Conservation (phyloP, 2,113 vertebrate genomes). For the Nibea coibor region DNA sequence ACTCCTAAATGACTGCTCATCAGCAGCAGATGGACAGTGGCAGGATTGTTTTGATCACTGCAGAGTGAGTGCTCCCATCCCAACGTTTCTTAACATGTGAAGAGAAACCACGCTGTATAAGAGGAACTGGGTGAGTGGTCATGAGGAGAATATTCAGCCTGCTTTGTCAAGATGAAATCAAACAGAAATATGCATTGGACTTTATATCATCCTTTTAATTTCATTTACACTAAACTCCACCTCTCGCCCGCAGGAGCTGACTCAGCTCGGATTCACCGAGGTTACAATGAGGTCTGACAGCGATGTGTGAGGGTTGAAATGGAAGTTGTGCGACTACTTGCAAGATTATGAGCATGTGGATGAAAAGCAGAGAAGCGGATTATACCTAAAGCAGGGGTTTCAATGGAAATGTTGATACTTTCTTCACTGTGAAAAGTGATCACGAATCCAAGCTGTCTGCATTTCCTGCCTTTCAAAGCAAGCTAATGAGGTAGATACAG, state of each 20-base stretch:
- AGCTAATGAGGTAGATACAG: background rate
- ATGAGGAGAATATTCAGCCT: background rate
- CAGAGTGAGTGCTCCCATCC: background rate
- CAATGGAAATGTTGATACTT: too few species aligned
- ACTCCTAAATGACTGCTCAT: background rate
- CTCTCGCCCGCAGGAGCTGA: background rate
- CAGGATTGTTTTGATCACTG: background rate
- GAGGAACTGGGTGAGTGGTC: conserved; percentile 43
- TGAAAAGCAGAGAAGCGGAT: too few species aligned
- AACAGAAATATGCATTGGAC: background rate
- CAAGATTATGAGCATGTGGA: too few species aligned
- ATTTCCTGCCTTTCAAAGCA: background rate
- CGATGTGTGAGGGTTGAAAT: background rate
- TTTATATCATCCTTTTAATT: background rate
- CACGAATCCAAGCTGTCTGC: background rate
- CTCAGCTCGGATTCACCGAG: background rate
- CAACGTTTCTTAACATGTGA: conserved; percentile 39
- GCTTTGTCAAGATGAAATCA: fast-evolving
- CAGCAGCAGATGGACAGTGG: background rate
- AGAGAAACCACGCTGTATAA: background rate
- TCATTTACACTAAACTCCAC: background rate
- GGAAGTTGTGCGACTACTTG: too few species aligned
- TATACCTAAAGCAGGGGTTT: too few species aligned
- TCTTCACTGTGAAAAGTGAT: too few species aligned
- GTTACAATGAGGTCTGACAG: background rate